Percentiles rank a stretch among this genome's conserved stretches.
Evolutionary conservation across 2,113 vertebrate species (phyloP).

Genomic region (Ceratotherium simum): DNA sequence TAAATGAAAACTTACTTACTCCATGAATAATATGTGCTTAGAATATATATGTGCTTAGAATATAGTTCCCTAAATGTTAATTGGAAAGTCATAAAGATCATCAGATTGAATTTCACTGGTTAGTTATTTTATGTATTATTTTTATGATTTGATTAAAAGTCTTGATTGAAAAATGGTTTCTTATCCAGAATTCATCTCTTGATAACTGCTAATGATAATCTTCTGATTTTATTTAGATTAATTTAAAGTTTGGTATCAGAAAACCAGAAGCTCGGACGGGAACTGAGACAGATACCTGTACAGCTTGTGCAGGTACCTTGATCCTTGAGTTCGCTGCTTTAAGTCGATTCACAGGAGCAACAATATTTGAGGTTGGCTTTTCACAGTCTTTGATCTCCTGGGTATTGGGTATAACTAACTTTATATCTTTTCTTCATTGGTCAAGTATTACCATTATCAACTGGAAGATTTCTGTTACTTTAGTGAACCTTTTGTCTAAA

Average conservation of each 20-base stretch:
- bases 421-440: not conserved
- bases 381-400: slow-evolving; percentile 58
- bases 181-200: slow-evolving; percentile 13
- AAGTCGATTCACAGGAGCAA: slow-evolving; percentile 97
- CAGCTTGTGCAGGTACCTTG: slow-evolving; percentile 97
- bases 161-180: slow-evolving; percentile 39
- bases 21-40: not conserved
- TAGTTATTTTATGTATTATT: slow-evolving; percentile 1
- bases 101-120: slow-evolving; percentile 1
- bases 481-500: slow-evolving; percentile 20
- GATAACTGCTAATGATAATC: slow-evolving; percentile 27
- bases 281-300: slow-evolving; percentile 98
- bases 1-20: slow-evolving; percentile 2
- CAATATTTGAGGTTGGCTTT: slow-evolving; percentile 96
- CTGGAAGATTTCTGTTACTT: not conserved
- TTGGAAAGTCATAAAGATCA: slow-evolving; percentile 24
- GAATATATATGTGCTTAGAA: not conserved
- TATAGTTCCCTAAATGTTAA: not conserved
- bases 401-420: not conserved
- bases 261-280: slow-evolving; percentile 97
- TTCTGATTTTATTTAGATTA: slow-evolving; percentile 89
- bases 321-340: slow-evolving; percentile 99
- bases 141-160: slow-evolving; percentile 35
- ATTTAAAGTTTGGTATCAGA: slow-evolving; percentile 95
- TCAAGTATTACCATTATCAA: not conserved